Percentiles rank a stretch among this genome's conserved stretches.
These are phyloP conservation scores for Cephus spinipes DNA, from an alignment of 2,888 invertebrate species.

Conservation along the genomic window DNA sequence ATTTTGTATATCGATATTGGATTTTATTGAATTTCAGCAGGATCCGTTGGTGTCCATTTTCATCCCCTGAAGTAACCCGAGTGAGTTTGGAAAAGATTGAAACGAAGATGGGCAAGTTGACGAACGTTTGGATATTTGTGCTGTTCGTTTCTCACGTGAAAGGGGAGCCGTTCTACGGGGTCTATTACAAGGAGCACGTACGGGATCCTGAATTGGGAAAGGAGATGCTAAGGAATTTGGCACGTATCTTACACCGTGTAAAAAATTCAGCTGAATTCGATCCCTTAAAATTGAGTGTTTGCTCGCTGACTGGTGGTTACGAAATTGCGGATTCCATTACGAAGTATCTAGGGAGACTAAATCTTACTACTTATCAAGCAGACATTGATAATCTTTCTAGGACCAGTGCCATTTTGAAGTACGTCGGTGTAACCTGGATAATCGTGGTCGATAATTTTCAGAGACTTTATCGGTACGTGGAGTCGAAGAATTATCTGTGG, in stretches of 20 bases:
- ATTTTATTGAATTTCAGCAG: not conserved
- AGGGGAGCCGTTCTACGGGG: not conserved
- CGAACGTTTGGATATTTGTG: not conserved
- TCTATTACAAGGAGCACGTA: not conserved
- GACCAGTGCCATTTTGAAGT: not conserved
- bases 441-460: conserved; percentile 27
- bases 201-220: conserved; percentile 5
- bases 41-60: not conserved
- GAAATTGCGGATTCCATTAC: conserved; percentile 22
- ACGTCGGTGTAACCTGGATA: conserved; percentile 35
- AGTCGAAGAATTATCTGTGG: conserved; percentile 31
- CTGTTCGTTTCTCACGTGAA: not conserved
- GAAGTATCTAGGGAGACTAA: conserved; percentile 17
- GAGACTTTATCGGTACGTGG: conserved; percentile 24
- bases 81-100: not conserved
- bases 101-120: not conserved
- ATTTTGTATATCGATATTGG: not conserved
- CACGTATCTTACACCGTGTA: conserved; percentile 30
- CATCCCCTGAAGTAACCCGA: not conserved
- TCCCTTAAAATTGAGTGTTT: conserved; percentile 32
- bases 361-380: conserved; percentile 27
- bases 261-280: conserved; percentile 30
- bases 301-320: conserved; percentile 22
- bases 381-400: conserved; percentile 13
- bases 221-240: conserved; percentile 29